phyloP scores from a whole-genome alignment of 2,113 vertebrate genomes.

The Scopus umbretta region DNA sequence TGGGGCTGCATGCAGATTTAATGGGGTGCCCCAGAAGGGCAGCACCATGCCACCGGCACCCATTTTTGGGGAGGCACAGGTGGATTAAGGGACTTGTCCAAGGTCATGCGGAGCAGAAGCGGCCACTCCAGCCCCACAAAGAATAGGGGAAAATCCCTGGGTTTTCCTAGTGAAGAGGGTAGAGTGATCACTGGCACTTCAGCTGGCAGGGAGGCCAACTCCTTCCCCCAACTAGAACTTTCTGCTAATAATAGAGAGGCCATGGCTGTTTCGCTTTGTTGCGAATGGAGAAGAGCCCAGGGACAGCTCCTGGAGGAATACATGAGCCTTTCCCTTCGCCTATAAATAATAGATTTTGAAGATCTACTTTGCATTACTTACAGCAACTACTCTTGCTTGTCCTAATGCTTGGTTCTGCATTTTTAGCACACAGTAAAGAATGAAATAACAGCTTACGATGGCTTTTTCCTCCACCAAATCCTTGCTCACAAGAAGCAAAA shows the following conservation, averaged over 20 bases:
- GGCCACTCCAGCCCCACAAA: accelerated
- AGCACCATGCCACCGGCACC: accelerated
- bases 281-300: background rate
- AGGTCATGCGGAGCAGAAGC: accelerated
- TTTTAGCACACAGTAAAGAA: background rate
- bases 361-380: conserved; percentile 1
- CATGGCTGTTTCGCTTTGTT: accelerated
- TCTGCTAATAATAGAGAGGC: background rate
- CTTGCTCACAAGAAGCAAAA: background rate
- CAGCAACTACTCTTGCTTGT: background rate
- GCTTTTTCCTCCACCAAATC: background rate
- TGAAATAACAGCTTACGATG: background rate
- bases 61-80: accelerated
- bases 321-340: background rate
- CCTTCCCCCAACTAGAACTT: background rate
- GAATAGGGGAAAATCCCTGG: accelerated
- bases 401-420: background rate
- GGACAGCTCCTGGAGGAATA: background rate
- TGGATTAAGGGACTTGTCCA: background rate
- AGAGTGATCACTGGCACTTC: background rate
- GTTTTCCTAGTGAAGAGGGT: accelerated
- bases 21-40: background rate
- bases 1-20: accelerated
- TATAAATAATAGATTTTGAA: conserved; percentile 53
- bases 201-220: background rate